Evolutionary conservation across 2,797 vertebrate species (phyloP), one percentile per base, ranked within the genome.

Genomic region (Pagetopsis macropterus): DNA sequence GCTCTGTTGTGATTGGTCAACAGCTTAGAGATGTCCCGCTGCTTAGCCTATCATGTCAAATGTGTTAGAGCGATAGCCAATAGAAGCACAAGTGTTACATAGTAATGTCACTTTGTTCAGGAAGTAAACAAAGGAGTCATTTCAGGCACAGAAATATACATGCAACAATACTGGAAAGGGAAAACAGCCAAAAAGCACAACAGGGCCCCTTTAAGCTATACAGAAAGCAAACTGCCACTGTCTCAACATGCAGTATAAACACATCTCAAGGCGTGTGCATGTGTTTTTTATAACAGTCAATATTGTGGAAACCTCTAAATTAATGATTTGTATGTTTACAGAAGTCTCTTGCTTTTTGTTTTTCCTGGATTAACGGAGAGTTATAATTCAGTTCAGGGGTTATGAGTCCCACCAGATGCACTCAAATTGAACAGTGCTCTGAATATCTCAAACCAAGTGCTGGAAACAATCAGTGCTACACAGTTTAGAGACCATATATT

Each of bases 361-460:
- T 84, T 66, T 66, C 57, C 65, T 51, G 17, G 52, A 65, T 81
- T 82, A 73, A 77, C 60, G 68, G 61, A 27, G 63, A 78, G 56
- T 87, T 82, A 66, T 82, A 79, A 88, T 88, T 88, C 84, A 86
- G 72, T 82, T 84, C 84, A 81, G 72, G 76, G 84, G 74, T 83
- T 83, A 71, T 65, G 65, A 45, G 71, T 90, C 89, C 81, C 87
- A n/a, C 14, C 17, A 72, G 91, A 90, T 70, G 61, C 81, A 85
- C 90, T 91, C 88, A 84, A 76, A 83, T 65, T 19, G 70, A 85
- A 76, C 40, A 14, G 52, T 3, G 59, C 62, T 59, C 68, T 69
- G 81, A 64, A 81, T 73, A 84, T 73, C 72, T 86, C 58, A 70
- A 54, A 68, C 40, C 52, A 57, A 79, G 70, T 71, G 59, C 76